Conservation (phyloP, 2,113 vertebrate species). For the Bos indicus region DNA sequence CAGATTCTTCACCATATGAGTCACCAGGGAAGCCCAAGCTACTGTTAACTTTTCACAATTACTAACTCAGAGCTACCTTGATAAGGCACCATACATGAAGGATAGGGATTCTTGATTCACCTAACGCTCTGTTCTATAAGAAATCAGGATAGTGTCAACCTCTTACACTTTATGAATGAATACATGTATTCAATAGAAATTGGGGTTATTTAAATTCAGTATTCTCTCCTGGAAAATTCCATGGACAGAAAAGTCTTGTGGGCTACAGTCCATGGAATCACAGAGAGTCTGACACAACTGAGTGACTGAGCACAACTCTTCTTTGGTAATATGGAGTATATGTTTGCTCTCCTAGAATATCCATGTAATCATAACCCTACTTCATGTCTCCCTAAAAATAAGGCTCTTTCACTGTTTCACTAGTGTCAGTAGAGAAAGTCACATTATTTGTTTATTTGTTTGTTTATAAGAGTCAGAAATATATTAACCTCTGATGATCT, state of each 20-base stretch:
- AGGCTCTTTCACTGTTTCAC: neutral
- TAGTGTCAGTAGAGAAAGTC: neutral
- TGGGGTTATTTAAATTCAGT: neutral
- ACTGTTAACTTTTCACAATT: neutral
- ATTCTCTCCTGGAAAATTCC: neutral
- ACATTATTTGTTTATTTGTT: neutral
- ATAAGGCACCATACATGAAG: neutral
- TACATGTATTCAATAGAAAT: neutral
- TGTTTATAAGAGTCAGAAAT: neutral
- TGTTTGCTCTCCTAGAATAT: neutral
- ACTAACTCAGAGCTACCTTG: neutral
- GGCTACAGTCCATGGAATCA: neutral
- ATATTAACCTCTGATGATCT: neutral
- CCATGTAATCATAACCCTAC: neutral
- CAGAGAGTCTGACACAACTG: neutral
- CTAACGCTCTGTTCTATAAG: neutral
- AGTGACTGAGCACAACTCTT: neutral
- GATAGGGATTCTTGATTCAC: neutral
- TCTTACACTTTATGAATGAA: neutral
- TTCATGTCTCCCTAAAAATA: neutral
- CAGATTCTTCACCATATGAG: neutral
- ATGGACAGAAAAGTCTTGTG: neutral
- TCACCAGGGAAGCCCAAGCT: neutral
- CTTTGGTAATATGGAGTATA: neutral
- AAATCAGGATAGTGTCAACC: neutral